Evolutionary conservation across 2,113 vertebrate species (phyloP), one percentile per base, ranked within the genome.

Genomic region (Copsychus sechellarum): DNA sequence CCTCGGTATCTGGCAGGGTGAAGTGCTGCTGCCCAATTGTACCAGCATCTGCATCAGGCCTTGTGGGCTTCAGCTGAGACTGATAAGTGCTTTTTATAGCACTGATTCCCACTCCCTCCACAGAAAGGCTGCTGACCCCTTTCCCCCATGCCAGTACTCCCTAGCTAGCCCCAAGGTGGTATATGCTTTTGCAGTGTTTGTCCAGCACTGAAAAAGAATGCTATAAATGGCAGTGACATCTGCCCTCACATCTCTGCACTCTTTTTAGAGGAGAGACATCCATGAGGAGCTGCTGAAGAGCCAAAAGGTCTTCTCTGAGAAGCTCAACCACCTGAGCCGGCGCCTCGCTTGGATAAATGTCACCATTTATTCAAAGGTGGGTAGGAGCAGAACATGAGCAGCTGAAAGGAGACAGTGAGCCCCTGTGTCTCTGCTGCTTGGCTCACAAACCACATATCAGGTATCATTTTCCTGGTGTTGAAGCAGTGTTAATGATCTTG

Each of bases 321-420:
- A 99, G 95, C 97, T 99, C 77, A 99, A 99, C 97, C 99, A 99
- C 96, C 97, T 99, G 62, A 99, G 99, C 95, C 98, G 99, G 31
- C 98, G 99, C 43, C 98, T 99, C 23, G 99, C 99, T 76, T 99
- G 99, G 99, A 99, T 99, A 97, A 99, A 99, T 4, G 98, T 99
- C 96, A 99, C 99, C n/a, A 99, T 99, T 93, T 99, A 99, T 97
- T 99, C 99, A 92, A 99, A 99, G 99, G 99, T 99, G 97, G 81
- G 95, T 42, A 51, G 78, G 45, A 80, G 23, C 14, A 22, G 58
- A 33, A 34, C 4, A 8, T 13, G 24, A 74, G 83, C 40, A 43
- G 42, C 77, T 88, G 64, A 36, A 85, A 58, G 57, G 53, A 81
- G 62, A 72, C 20, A 3, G 69, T 8, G 42, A 54, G 29, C 78